Evolutionary conservation across 1,140 invertebrate species (phyloP).

Genomic region (Drosophila seguyi): DNA sequence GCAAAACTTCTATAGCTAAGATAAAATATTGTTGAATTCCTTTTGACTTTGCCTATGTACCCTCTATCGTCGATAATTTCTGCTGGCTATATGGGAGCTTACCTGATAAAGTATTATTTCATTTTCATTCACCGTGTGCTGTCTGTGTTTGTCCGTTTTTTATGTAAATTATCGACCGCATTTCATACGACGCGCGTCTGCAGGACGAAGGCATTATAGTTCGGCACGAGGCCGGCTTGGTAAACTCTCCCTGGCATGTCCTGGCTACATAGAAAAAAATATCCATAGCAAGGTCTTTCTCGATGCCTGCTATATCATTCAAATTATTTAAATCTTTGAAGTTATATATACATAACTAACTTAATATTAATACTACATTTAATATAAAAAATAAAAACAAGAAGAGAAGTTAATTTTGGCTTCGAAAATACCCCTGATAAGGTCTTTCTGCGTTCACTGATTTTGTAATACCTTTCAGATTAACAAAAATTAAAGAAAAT

Average conservation of each 20-base stretch:
- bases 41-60: not conserved
- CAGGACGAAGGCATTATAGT: conserved; percentile 20
- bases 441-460: too few relatives aligned
- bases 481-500: too few relatives aligned
- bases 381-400: too few relatives aligned
- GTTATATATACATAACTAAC: too few relatives aligned
- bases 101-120: conserved; percentile 50
- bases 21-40: too few relatives aligned
- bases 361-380: too few relatives aligned
- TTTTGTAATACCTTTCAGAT: too few relatives aligned
- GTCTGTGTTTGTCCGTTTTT: conserved; percentile 53
- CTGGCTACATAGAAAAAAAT: conserved; percentile 3
- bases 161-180: conserved; percentile 81
- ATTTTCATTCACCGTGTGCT: conserved; percentile 40
- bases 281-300: not conserved
- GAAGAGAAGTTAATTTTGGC: too few relatives aligned
- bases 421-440: too few relatives aligned
- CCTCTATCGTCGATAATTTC: not conserved
- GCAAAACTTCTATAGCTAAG: not conserved
- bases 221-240: conserved; percentile 51
- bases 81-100: not conserved
- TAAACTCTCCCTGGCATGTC: conserved; percentile 9
- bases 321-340: too few relatives aligned
- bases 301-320: too few relatives aligned
- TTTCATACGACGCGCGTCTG: conserved; percentile 38